Conservation (phyloP, 1,140 invertebrate genomes). For the Euglossa dilemma region DNA sequence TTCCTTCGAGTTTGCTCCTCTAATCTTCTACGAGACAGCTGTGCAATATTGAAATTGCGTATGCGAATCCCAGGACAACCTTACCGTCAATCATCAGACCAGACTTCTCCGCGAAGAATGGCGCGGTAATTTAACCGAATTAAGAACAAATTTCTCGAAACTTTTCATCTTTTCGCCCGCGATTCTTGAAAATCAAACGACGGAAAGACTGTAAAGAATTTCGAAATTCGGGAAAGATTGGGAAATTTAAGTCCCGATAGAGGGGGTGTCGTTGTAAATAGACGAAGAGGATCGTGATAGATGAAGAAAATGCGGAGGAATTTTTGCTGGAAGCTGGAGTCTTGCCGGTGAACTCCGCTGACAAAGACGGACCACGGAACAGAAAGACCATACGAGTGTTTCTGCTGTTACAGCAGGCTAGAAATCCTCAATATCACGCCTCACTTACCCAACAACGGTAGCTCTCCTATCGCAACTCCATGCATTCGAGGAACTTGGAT, state of each 20-base stretch:
- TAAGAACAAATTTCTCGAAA: no score
- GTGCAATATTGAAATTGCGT: constrained; percentile 19
- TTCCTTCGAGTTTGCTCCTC: constrained; percentile 36
- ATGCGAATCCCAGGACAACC: no score
- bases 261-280: no score
- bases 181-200: no score
- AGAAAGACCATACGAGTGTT: constrained; percentile 31
- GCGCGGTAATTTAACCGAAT: no score
- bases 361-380: constrained; percentile 44
- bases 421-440: constrained; percentile 63
- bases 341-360: constrained; percentile 26
- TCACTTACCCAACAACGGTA: constrained; percentile 44
- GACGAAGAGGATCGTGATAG: neutral
- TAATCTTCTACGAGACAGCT: constrained; percentile 44
- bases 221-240: no score
- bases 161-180: no score
- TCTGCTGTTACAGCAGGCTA: constrained; percentile 57
- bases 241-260: no score
- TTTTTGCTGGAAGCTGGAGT: neutral
- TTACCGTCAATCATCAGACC: no score
- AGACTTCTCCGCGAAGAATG: no score
- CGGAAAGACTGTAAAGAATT: no score
- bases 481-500: constrained; percentile 15
- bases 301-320: neutral
- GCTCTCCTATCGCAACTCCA: constrained; percentile 48